These are phyloP conservation scores for Pseudomyrmex sp. DNA, from an alignment of 1,140 invertebrate species.

Conservation along the genomic window DNA sequence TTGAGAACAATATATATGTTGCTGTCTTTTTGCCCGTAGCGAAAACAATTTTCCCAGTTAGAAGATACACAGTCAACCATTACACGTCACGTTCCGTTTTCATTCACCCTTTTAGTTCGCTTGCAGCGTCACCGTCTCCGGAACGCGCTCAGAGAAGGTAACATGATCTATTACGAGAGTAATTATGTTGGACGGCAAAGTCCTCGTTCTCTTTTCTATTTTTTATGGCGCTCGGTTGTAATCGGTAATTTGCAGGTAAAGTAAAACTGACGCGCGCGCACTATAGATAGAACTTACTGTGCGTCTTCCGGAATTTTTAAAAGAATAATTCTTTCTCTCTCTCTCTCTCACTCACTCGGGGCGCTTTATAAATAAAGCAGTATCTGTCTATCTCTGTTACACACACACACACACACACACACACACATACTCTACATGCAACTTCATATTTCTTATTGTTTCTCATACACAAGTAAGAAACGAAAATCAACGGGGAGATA, in stretches of 20 bases:
- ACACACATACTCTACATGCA: background rate
- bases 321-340: background rate
- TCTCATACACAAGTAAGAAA: background rate
- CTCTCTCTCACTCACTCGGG: too few species aligned
- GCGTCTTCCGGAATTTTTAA: background rate
- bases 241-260: conserved; percentile 19
- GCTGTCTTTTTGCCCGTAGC: conserved; percentile 1
- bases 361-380: too few species aligned
- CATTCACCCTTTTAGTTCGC: conserved; percentile 20
- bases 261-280: background rate
- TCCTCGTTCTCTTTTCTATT: background rate
- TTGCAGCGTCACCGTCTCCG: background rate
- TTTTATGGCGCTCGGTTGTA: conserved; percentile 22
- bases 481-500: background rate
- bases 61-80: conserved; percentile 16
- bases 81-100: background rate
- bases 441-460: conserved; percentile 10
- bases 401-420: too few species aligned
- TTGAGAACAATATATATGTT: conserved; percentile 60
- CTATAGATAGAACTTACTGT: background rate
- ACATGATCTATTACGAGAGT: conserved; percentile 53
- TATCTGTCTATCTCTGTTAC: too few species aligned
- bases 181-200: conserved; percentile 60
- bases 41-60: conserved; percentile 38
- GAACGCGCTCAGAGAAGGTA: conserved; percentile 10